Percentiles rank a stretch among this genome's conserved stretches.
Evolutionary conservation across 2,113 vertebrate genomes (phyloP).

Genomic region (Notiomystis cincta): DNA sequence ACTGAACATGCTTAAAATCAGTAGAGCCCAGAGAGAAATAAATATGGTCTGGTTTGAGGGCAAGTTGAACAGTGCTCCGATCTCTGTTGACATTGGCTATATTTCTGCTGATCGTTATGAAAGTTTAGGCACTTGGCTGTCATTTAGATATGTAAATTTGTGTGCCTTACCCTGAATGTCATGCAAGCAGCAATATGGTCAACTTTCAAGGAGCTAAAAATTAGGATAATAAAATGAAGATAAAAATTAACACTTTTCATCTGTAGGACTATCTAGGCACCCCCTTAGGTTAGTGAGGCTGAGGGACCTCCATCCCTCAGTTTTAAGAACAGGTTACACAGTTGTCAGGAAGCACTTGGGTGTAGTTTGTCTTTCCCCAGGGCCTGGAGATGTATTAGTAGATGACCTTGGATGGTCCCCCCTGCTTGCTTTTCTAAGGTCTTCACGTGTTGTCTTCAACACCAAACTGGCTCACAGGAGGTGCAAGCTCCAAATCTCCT

Average conservation of each 20-base stretch:
- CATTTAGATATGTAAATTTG: not conserved
- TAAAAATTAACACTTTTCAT: not conserved
- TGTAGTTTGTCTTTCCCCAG: not conserved
- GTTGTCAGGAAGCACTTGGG: not conserved
- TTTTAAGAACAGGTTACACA: not conserved
- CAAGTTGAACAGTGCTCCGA: rapidly evolving
- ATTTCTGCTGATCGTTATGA: not conserved
- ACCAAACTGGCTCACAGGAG: not conserved
- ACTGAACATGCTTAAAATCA: not conserved
- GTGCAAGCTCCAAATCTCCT: not conserved
- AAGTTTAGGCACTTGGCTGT: not conserved
- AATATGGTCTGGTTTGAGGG: not conserved
- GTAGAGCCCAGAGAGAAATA: not conserved
- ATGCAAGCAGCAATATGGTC: not conserved
- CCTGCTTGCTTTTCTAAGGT: not conserved
- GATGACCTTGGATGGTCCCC: not conserved
- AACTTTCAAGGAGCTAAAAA: not conserved
- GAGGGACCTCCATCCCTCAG: not conserved
- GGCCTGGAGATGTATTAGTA: not conserved
- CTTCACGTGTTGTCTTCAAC: not conserved
- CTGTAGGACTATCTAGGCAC: not conserved
- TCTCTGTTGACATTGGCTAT: not conserved
- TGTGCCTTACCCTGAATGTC: not conserved
- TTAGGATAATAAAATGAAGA: not conserved
- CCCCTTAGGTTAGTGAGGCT: not conserved